Percentiles rank a stretch among this genome's conserved stretches.
Evolutionary conservation across 37 sponge, comb jelly and placozoan genomes (phyloP).

Genomic region (Axinella damicornis): DNA sequence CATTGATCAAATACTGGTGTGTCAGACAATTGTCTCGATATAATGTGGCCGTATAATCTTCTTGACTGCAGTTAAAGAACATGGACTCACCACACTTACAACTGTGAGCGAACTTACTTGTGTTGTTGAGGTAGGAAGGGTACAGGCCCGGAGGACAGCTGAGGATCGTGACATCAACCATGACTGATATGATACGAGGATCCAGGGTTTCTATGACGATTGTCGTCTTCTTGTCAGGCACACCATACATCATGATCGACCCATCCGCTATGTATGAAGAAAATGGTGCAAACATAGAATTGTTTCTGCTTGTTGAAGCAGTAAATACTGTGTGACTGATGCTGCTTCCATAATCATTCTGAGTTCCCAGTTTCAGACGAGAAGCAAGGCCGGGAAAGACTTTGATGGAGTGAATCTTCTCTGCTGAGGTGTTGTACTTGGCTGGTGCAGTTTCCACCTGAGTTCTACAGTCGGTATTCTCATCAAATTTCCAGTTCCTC

Average conservation of each 20-base stretch:
- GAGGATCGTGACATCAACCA: conserved; percentile 1
- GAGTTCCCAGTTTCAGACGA: neutral
- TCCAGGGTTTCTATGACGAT: conserved; percentile 33
- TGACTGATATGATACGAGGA: conserved; percentile 24
- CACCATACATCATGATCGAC: conserved; percentile 6
- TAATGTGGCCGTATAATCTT: neutral
- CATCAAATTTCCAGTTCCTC: conserved; percentile 1
- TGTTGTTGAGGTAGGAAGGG: neutral
- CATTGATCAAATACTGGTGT: neutral
- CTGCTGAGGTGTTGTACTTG: neutral
- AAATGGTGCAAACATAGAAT: neutral
- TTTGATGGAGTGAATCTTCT: neutral
- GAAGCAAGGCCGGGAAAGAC: conserved; percentile 19
- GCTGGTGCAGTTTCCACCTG: conserved; percentile 43
- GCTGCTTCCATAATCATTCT: conserved; percentile 2
- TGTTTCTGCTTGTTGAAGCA: neutral
- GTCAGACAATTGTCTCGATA: conserved; percentile 7
- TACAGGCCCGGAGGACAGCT: conserved; percentile 43
- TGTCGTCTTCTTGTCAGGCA: neutral
- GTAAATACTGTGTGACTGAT: neutral
- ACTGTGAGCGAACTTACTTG: neutral
- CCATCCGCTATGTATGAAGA: conserved; percentile 11
- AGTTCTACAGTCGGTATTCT: neutral
- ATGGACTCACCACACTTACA: conserved; percentile 9
- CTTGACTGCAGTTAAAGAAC: conserved; percentile 1